Evolutionary conservation across 2,888 invertebrate genomes (phyloP), one percentile per base, ranked within the genome.

Genomic region (Thera obeliscata): DNA sequence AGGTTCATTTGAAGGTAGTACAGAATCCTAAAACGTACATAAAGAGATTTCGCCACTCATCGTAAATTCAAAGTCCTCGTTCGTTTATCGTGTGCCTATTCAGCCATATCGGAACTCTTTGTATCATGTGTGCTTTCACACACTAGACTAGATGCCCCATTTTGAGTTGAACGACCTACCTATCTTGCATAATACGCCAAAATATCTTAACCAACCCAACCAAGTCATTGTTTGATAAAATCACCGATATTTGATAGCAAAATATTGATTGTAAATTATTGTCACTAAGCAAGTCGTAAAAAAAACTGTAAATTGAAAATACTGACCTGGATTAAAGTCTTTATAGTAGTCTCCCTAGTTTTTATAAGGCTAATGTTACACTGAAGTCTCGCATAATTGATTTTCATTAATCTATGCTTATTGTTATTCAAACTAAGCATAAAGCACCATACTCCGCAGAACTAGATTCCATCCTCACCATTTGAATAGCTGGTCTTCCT

Each of bases 81-180:
- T 78, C 73, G 76, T 82, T 88, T 88, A 86, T 87, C 87, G 80
- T 76, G 78, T 79, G 81, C 54, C 81, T 82, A 80, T 81, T 81
- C 81, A 81, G 75, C 79, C 81, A 81, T 85, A 86, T 87, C 85
- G 78, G 76, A 67, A 56, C 56, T 78, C 74, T 79, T 81, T 85
- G 81, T 83, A 70, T 76, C 75, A 84, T 83, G 81, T 61, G 33
- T 59, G 58, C 84, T 81, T 88, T 89, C 87, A 85, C 88, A 88
- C 86, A 43, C 77, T 76, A 81, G 80, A 82, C 81, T 78, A 74
- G 76, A 76, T 82, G 82, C 75, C 81, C 80, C 76, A 81, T 74
- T 81, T 81, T 74, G 80, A 81, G 91, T 90, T 91, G 87, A 90
- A 88, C 67, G 87, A 88, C 86, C 89, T 85, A 82, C 80, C 79